Evolutionary conservation across 2,113 vertebrate genomes (phyloP), one percentile per base, ranked within the genome.

Genomic region (Chaetodon trifascialis): DNA sequence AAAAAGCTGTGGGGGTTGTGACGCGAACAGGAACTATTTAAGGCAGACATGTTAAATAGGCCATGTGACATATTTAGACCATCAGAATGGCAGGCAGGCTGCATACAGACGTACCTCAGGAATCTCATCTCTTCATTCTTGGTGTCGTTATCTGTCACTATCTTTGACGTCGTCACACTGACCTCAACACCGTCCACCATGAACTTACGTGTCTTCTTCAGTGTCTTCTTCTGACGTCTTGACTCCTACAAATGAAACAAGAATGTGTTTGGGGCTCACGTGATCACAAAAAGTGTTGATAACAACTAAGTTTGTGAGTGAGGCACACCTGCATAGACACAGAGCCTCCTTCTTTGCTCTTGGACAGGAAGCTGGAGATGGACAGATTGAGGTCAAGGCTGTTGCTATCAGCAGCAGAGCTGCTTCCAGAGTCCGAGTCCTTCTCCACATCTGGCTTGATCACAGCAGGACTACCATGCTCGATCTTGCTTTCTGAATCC

Each of bases 181-280:
- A 99, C 98, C 95, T 99, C 98, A 82, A 99, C 97, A 23, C 98
- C 98, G 85, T 99, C 98, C 79, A 99, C 97, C 70, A 99, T 96
- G 93, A 99, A 99, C 90, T 99, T 99, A 2, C 98, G 96, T 10
- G 98, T 99, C 94, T 99, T 99, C 94, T 99, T 99, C 89, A 99
- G 91, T 0, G 98, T 99, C 93, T 99, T 99, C 92, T 99, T 99
- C 91, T 99, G 97, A 70, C 97, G 96, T 93, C 93, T 97, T 21
- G 94, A 95, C 91, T 99, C 97, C 98, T 99, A 81, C 42, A 68
- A 40, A 76, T 55, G 23, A 76, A 74, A 12, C 16, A 55, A 5
- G 5, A 12, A 23, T 25, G 14, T 30, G 30, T 81, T 78, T 58
- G 8, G 17, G 11, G 40, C 12, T 56, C 5, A 15, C 44, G 54